Percentiles rank a stretch among this genome's conserved stretches.
Conservation (phyloP, 2,888 invertebrate species). For the Rhagophthalmus giganteus region DNA sequence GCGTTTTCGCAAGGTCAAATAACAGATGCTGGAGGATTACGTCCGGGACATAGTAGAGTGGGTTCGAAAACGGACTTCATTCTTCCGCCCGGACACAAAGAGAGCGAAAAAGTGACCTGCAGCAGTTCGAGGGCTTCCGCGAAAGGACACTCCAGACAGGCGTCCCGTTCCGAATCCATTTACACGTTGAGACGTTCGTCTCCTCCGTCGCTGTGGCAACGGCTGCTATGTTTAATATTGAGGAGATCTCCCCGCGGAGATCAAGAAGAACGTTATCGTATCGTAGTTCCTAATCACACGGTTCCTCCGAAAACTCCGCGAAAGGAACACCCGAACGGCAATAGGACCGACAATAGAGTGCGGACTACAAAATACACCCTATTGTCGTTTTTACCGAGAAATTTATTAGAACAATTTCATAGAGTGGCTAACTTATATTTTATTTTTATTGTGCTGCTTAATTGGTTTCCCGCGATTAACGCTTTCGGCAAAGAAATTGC, state of each 20-base stretch:
- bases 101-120: constrained; percentile 53
- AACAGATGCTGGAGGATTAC: constrained; percentile 55
- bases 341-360: constrained; percentile 80
- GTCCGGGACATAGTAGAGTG: constrained; percentile 72
- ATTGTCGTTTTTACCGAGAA: constrained; percentile 92
- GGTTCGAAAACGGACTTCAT: constrained; percentile 89
- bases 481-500: constrained; percentile 96
- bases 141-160: constrained; percentile 81
- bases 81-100: constrained; percentile 83
- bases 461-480: constrained; percentile 93
- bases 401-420: constrained; percentile 96
- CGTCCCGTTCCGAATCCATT: constrained; percentile 85
- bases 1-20: constrained; percentile 89
- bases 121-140: constrained; percentile 56
- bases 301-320: constrained; percentile 79
- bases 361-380: constrained; percentile 94
- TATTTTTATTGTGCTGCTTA: constrained; percentile 92
- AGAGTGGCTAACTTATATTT: constrained; percentile 97
- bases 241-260: constrained; percentile 65
- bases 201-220: constrained; percentile 72
- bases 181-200: constrained; percentile 81
- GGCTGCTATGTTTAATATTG: constrained; percentile 65
- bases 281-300: constrained; percentile 83
- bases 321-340: constrained; percentile 82
- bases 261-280: constrained; percentile 63